A percentile compares a stretch with the other conserved stretches of the same genome.
These are phyloP conservation scores for Platygyra sinensis DNA, from an alignment of 64 coral and sea anemone species.

Conservation along the genomic window DNA sequence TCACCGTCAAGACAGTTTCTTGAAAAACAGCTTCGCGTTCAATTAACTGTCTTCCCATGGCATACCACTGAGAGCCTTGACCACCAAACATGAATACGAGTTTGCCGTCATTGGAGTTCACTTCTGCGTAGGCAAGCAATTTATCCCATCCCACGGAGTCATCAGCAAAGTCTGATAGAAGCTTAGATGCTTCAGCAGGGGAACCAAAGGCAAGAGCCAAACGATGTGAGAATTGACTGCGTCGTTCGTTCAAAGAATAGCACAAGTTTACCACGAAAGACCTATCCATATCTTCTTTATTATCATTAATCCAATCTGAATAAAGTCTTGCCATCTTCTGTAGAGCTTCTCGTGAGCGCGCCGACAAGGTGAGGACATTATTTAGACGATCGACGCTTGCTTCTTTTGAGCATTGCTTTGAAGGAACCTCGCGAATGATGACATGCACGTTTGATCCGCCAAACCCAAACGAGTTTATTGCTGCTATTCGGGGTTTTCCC, in stretches of 20 bases:
- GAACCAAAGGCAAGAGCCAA: slow-evolving; percentile 47
- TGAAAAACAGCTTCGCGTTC: slow-evolving; percentile 47
- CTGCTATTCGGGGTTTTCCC: slow-evolving; percentile 57
- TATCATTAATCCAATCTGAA: slow-evolving; percentile 19
- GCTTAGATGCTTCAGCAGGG: slow-evolving; percentile 3
- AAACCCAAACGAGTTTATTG: slow-evolving; percentile 65
- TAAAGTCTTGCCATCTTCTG: slow-evolving; percentile 11
- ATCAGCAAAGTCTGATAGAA: slow-evolving; percentile 1
- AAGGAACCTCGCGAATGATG: slow-evolving; percentile 51
- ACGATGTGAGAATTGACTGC: slow-evolving; percentile 25
- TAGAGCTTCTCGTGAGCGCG: slow-evolving; percentile 25
- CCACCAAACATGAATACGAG: slow-evolving; percentile 84
- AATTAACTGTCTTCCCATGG: slow-evolving; percentile 72
- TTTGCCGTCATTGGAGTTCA: neutral
- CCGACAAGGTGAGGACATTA: slow-evolving; percentile 42
- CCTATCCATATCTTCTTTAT: neutral
- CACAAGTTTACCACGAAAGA: slow-evolving; percentile 32
- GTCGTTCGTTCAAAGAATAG: slow-evolving; percentile 53
- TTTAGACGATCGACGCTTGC: neutral
- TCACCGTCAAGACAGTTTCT: slow-evolving; percentile 47
- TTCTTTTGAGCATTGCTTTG: neutral
- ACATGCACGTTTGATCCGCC: slow-evolving; percentile 63
- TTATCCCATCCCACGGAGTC: slow-evolving; percentile 31
- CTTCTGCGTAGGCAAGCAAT: neutral
- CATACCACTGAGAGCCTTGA: slow-evolving; percentile 77